These are phyloP conservation scores for Enoplosus armatus DNA, from an alignment of 2,797 vertebrate genomes.

Conservation along the genomic window DNA sequence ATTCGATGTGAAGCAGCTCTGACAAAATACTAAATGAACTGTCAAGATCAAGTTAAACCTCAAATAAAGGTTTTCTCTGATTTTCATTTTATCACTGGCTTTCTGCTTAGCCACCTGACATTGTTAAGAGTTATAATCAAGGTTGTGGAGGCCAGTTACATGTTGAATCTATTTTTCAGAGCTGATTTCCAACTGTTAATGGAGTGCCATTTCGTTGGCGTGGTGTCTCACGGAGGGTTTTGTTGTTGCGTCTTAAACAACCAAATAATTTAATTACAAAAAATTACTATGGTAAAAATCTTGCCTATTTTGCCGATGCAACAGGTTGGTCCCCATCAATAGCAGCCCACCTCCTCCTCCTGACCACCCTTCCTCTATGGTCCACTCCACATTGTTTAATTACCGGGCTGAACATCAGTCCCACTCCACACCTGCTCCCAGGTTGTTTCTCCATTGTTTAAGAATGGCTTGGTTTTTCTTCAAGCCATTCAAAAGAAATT, in stretches of 20 bases:
- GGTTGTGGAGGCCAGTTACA: not conserved
- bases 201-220: not conserved
- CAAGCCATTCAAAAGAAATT: slow-evolving; percentile 11
- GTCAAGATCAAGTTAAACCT: not conserved
- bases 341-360: no score
- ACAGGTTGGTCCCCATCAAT: not conserved
- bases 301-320: not conserved
- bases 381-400: slow-evolving; percentile 1
- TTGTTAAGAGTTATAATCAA: not conserved
- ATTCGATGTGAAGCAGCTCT: not conserved
- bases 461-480: not conserved
- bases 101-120: not conserved
- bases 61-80: not conserved
- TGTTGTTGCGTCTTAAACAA: not conserved
- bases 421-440: not conserved
- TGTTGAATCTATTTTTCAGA: not conserved
- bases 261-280: not conserved
- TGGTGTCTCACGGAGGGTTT: not conserved
- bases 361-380: not conserved
- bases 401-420: not conserved
- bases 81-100: not conserved
- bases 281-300: not conserved
- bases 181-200: not conserved
- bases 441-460: slow-evolving; percentile 6
- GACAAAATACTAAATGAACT: not conserved